Percentiles rank a stretch among this genome's conserved stretches.
Conservation (phyloP, 2,797 vertebrate genomes). For the Anguilla anguilla region DNA sequence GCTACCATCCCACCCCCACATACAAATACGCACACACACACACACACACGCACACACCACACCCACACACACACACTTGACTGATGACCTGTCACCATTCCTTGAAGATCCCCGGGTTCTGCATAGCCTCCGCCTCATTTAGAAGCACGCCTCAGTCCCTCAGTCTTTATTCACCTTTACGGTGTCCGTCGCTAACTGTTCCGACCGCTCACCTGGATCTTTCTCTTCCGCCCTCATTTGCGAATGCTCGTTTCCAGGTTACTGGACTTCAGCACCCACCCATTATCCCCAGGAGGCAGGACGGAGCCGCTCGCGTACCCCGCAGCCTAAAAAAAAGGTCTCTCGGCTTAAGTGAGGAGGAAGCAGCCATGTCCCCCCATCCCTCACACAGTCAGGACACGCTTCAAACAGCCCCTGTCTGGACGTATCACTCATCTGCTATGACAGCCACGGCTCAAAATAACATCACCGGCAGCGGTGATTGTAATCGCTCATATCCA, state of each 20-base stretch:
- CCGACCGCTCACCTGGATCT: neutral
- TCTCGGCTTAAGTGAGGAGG: neutral
- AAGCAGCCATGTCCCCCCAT: neutral
- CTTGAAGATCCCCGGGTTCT: neutral
- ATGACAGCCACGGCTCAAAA: neutral
- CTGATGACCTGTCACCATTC: neutral
- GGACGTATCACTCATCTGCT: constrained; percentile 1
- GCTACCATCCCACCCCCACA: neutral
- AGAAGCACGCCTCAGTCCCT: neutral
- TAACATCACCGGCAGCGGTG: neutral
- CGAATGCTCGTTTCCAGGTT: neutral
- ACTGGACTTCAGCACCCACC: neutral
- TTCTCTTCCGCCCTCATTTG: neutral
- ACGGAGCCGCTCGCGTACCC: neutral
- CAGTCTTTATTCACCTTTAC: neutral
- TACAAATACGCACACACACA: neutral
- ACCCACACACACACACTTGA: neutral
- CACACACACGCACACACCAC: neutral
- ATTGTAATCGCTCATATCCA: neutral
- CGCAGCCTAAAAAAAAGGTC: neutral
- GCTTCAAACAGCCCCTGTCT: neutral
- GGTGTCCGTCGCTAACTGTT: neutral
- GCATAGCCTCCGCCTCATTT: neutral
- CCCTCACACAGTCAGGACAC: neutral
- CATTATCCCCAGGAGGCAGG: neutral